Evolutionary conservation across 2,113 vertebrate genomes (phyloP), one percentile per base, ranked within the genome.

Genomic region (Numida meleagris): DNA sequence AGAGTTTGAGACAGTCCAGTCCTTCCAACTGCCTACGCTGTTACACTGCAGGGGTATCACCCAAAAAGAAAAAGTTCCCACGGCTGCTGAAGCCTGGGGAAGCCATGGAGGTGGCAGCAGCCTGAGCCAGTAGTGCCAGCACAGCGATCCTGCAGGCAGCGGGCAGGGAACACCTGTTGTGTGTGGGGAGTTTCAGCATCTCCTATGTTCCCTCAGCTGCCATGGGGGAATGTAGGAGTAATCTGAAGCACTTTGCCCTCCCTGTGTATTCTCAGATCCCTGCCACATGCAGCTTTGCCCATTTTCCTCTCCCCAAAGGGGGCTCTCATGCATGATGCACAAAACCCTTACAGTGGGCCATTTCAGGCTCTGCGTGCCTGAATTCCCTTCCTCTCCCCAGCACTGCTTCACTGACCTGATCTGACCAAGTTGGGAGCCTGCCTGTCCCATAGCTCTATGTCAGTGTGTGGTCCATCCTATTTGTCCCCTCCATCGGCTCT

Each of bases 201-300:
- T 75, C 34, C 46, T 31, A 2, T 51, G 19, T 21, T 15, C 13
- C 75, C 55, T 50, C 71, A n/a, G 36, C 33, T 82, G 62, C 42
- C 46, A 40, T 50, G 38, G 46, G 15, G 27, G 34, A 50, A 45
- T 6, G 33, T 1, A 24, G 61, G 36, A 45, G 19, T 61, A 29
- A 2, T 14, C 31, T 68, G 43, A 33, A 66, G 5, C 31, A 2
- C 15, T 62, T 48, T 18, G 11, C 23, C 25, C 76, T 57, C 23
- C 42, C 46, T 33, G 2, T n/a, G 2, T 34, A 12, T 73, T 45
- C 1, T 45, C 58, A 61, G 53, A 6, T n/a, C 16, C 0, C 0
- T 36, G 2, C 4, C 65, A 31, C 19, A 9, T 3, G 6, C 9
- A 3, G n/a, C 19, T 73, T 70, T 77, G 46, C 8, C 58, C 8